Evolutionary conservation across 2,888 invertebrate species (phyloP), one percentile per base, ranked within the genome.

Genomic region (Drosophila dives): DNA sequence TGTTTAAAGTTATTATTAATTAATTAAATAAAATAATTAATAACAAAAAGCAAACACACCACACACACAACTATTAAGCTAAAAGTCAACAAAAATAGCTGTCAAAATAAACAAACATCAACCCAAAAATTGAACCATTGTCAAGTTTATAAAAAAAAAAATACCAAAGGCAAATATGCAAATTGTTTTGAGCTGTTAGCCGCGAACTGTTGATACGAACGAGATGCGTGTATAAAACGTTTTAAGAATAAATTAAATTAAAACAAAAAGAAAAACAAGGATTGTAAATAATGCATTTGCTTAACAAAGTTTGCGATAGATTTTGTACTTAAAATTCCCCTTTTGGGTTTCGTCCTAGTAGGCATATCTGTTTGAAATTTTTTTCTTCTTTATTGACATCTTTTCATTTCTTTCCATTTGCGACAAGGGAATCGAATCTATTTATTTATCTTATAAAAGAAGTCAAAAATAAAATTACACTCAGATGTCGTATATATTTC

Each of bases 1-100:
- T 81, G 91, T 96, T 91, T 96, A 96, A 96, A 93, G 84, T 85
- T 85, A 89, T 85, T 85, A 85, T 83, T 89, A 83, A 83, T 77
- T 86, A 89, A 80, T 76, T 80, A 72, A 88, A 78, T 84, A 84
- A 87, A 87, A 76, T 75, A 77, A 88, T 82, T 84, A 82, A 86
- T 86, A 81, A 84, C 75, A 62, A 45, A 60, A 17, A 59, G 49
- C 61, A 70, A 59, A 72, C 54, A 54, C 10, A 54, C 34, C 36
- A 75, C 59, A 79, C 68, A 78, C 59, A 66, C 50, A 69, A 81
- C 87, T 86, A 83, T 77, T 91, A 91, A 90, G 90, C 85, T 85
- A 87, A 91, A 90, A 89, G 91, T 90, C 89, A 91, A 87, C 90
- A 81, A 86, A 20, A 78, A 67, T 84, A 85, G 86, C 85, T 86